A percentile compares a stretch with the other conserved stretches of the same genome.
phyloP scores from a whole-genome alignment of 2,113 vertebrate genomes.

The Hippocampus mohnikei region DNA sequence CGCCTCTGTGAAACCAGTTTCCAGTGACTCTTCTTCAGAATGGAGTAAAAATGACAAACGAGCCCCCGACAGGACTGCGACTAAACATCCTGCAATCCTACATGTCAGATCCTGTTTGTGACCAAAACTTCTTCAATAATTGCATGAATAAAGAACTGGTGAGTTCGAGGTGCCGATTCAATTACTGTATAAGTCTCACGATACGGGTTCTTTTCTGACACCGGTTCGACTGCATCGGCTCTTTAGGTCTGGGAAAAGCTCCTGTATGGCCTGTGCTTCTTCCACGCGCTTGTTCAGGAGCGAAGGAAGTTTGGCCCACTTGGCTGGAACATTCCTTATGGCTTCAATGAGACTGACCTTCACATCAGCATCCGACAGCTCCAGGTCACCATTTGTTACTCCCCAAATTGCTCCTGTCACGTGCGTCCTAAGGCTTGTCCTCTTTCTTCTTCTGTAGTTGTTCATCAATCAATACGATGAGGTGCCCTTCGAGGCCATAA shows the following conservation, averaged over 20 bases:
- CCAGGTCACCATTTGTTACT: constrained; percentile 75
- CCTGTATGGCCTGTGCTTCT: constrained; percentile 92
- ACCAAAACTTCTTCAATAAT: constrained; percentile 80
- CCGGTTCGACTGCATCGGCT: constrained; percentile 4
- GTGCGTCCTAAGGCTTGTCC: not conserved
- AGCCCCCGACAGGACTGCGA: constrained; percentile 91
- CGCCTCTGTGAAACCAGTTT: constrained; percentile 73
- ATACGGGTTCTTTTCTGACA: not conserved
- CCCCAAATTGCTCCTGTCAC: not conserved
- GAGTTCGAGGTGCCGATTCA: constrained; percentile 19
- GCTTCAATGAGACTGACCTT: constrained; percentile 94
- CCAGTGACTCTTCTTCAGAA: constrained; percentile 93
- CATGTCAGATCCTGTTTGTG: constrained; percentile 86
- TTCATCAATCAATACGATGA: constrained; percentile 89
- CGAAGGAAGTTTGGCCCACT: constrained; percentile 95
- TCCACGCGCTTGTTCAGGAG: constrained; percentile 94
- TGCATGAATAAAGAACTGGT: constrained; percentile 85
- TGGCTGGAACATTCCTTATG: constrained; percentile 97
- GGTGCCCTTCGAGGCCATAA: constrained; percentile 90
- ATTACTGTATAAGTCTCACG: not conserved
- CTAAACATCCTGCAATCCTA: constrained; percentile 93
- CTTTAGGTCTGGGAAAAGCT: constrained; percentile 92
- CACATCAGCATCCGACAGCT: constrained; percentile 89
- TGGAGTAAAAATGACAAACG: constrained; percentile 97
- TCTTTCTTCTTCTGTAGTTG: constrained; percentile 67